Base-by-base conservation (phyloP, 2,888 invertebrate species). In the Anoplius nigerrimus region DNA sequence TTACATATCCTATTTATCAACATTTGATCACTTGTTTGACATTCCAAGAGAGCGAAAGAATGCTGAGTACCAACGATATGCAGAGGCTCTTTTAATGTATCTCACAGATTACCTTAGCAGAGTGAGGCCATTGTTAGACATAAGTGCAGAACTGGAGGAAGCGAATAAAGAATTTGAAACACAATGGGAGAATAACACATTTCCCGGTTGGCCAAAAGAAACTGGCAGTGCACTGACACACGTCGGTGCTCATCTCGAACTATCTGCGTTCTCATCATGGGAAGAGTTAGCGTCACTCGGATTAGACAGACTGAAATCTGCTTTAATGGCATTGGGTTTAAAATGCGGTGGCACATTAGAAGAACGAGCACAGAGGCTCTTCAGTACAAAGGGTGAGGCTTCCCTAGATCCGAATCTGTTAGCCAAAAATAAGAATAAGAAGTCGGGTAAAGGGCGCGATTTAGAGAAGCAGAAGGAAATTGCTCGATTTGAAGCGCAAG, bases 311-410 rank as follows among this genome's bases (percentile, higher is more conserved):
- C 91, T 99, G 45, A 99, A 99, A 89, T 98, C 98, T 0, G 99
- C 98, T 0, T 90, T 99, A 15, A 95, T 98, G 94, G 99, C 99
- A 3, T 90, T 99, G 18, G 97, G 98, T 0, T 91, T 99, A 0
- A 99, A 99, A 89, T 99, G 99, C 90, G 99, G 99, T 65, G 99
- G 98, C 0, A 99, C 99, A 4, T 90, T 99, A 60, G 98, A 99
- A 90, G 98, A 99, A 89, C 92, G 99, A 80, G 99, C 99, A 0
- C 97, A 98, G 87, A 92, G 99, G 73, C 91, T 99, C 72, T 99
- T 98, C 87, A 95, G 95, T 70, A 99, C 98, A 0, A 99, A 99
- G 90, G 98, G 98, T 0, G 94, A 97, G 85, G 96, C 95, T 60
- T 96, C 98, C 11, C 89, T 99, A 54, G 98, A 98, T 89, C 96